A percentile compares a stretch with the other conserved stretches of the same genome.
Evolutionary conservation across 2,797 vertebrate genomes (phyloP).

Genomic region (Alosa sapidissima): DNA sequence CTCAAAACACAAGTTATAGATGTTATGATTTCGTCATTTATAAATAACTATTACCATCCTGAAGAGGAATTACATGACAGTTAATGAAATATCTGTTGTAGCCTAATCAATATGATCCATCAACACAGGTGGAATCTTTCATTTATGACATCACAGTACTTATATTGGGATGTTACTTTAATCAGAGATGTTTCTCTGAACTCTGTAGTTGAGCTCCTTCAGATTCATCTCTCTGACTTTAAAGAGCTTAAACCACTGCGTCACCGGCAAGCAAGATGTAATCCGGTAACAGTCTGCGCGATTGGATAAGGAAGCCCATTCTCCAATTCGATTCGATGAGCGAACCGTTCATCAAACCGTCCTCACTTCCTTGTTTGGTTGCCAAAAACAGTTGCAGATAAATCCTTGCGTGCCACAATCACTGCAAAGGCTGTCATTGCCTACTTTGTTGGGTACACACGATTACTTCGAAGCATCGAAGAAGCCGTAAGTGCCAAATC

Average conservation of each 20-base stretch:
- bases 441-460: conserved; percentile 1
- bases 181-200: not conserved
- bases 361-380: conserved; percentile 28
- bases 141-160: conserved; percentile 7
- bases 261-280: conserved; percentile 1
- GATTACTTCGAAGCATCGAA: conserved; percentile 8
- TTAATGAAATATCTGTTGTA: no score
- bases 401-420: not conserved
- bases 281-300: not conserved
- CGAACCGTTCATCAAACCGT: not conserved
- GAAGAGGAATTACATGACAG: no score
- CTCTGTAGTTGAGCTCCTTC: not conserved
- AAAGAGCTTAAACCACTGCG: conserved; percentile 12
- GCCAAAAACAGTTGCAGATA: conserved; percentile 27
- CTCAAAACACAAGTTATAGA: no score
- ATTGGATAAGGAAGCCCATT: conserved; percentile 26
- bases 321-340: conserved; percentile 15
- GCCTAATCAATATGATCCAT: not conserved
- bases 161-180: not conserved
- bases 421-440: not conserved
- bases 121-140: not conserved
- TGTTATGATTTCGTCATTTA: no score
- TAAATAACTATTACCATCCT: no score
- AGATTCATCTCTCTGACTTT: conserved; percentile 10
- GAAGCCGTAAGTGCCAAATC: conserved; percentile 12